phyloP scores from a whole-genome alignment of 2,113 vertebrate genomes.

The Oophaga pumilio region DNA sequence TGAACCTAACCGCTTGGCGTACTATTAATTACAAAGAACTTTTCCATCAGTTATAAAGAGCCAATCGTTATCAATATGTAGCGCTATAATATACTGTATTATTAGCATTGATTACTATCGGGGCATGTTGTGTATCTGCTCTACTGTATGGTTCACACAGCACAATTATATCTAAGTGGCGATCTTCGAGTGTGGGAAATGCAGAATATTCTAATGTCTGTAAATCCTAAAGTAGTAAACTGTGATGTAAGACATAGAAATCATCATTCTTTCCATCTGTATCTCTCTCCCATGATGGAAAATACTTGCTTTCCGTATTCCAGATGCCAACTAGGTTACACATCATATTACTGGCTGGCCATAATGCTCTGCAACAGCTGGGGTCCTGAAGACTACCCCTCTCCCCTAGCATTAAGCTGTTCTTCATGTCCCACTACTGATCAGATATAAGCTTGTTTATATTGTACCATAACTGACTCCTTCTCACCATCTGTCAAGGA shows the following conservation, averaged over 20 bases:
- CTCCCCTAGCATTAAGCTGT: background rate
- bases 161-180: background rate
- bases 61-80: background rate
- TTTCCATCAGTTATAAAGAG: background rate
- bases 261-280: background rate
- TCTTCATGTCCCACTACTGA: background rate
- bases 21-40: background rate
- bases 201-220: too few species aligned
- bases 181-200: too few species aligned
- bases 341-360: background rate
- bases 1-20: background rate
- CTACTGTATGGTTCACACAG: background rate
- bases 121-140: background rate
- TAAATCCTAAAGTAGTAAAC: background rate
- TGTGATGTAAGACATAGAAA: background rate
- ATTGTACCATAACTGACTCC: conserved; percentile 24
- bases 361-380: background rate
- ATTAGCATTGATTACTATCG: background rate
- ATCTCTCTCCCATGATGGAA: background rate
- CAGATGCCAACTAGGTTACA: background rate
- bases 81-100: too few species aligned
- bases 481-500: conserved; percentile 20
- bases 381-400: background rate
- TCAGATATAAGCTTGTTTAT: conserved; percentile 29
- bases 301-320: background rate